Evolutionary conservation across 1,140 invertebrate species (phyloP).

Genomic region (Bombus turneri): DNA sequence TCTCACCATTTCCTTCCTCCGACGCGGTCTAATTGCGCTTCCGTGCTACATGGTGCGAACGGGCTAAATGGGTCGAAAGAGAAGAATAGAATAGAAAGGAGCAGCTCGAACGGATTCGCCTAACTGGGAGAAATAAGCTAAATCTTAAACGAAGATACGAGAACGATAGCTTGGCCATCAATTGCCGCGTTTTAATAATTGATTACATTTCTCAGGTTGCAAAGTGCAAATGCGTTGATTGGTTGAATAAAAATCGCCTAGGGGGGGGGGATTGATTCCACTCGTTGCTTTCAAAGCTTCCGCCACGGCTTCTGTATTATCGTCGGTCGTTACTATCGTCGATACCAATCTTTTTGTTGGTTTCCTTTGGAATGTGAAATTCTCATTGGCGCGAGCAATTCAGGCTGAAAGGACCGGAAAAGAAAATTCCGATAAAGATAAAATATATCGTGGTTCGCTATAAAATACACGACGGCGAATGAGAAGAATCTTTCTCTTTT

Average conservation of each 20-base stretch:
- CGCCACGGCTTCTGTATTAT: neutral
- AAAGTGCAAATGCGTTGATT: neutral
- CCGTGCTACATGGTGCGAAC: slow-evolving; percentile 26
- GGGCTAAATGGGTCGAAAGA: slow-evolving; percentile 32
- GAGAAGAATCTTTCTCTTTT: neutral
- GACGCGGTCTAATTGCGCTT: slow-evolving; percentile 46
- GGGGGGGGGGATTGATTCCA: neutral
- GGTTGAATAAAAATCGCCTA: too few species aligned
- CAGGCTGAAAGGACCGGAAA: neutral
- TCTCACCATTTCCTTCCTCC: slow-evolving; percentile 36
- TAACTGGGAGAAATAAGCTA: slow-evolving; percentile 4
- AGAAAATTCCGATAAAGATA: too few species aligned
- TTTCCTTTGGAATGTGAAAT: neutral
- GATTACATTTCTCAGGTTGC: neutral
- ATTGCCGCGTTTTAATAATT: neutral
- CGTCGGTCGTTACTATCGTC: neutral
- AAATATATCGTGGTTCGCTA: too few species aligned
- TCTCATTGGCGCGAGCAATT: neutral
- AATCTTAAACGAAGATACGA: neutral
- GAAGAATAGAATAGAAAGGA: neutral
- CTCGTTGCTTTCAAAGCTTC: neutral
- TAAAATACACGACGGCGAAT: too few species aligned
- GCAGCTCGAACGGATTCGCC: neutral
- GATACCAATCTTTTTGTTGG: neutral
- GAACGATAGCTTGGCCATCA: neutral